Base-by-base conservation (phyloP, 92 coral and sea anemone species). In the Bergia puertoricense region DNA sequence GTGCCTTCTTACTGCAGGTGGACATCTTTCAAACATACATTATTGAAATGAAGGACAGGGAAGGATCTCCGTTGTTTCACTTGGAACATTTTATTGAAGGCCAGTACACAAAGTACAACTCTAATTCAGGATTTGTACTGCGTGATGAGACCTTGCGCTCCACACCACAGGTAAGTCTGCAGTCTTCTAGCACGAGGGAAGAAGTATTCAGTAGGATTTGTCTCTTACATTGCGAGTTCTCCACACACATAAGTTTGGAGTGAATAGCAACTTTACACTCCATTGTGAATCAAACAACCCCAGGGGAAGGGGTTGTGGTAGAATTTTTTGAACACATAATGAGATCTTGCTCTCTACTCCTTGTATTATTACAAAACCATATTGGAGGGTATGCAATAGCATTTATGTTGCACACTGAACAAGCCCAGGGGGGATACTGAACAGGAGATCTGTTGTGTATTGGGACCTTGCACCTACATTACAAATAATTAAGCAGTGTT, bases 81-180 rank as follows among this genome's bases (percentile, higher is more conserved):
- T 83, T 93, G 44, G 99, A 97, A 57, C 99, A 95, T 81, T 97
- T 92, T 80, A 97, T 97, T 81, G 99, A 97, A 90, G 99, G 99
- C 86, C 94, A 91, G 51, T 97, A 97, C 91, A 95, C 93, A 76
- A 97, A 97, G 89, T 97, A 97, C 92, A 97, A 97, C 94, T 97
- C 99, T 38, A 97, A 97, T 85, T 95, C 99, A 6, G 99, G 99
- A 20, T 97, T 91, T 91, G 98, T 97, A 9, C 90, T 94, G 46
- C 93, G 92, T 41, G 97, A 97, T 85, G 99, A 97, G 75, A 95
- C 98, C 48, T 84, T 97, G 6, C 91, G 99, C 23, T 96, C 95
- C 38, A 94, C 97, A 22, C 99, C 99, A 68, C 99, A 97, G 95
- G 99, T 97, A 71, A 20, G 68, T 62, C n/a, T 18, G n/a, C 68